phyloP scores from a whole-genome alignment of 23 tunicate genomes.

The Aplidium turbinatum region DNA sequence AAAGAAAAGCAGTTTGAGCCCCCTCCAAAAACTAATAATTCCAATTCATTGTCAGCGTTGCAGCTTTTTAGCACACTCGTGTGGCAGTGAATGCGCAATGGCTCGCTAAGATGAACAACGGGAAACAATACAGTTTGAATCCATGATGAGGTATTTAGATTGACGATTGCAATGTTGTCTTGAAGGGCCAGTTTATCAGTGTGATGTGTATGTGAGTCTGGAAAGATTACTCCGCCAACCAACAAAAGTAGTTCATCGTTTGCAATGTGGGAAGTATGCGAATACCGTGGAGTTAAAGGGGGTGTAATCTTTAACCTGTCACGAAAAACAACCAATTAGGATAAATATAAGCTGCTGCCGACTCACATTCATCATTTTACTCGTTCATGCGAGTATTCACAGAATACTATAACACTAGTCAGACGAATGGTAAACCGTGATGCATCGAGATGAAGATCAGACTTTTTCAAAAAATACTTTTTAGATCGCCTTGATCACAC shows the following conservation, averaged over 20 bases:
- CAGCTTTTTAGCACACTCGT: slow-evolving; percentile 6
- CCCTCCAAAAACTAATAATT: slow-evolving; percentile 61
- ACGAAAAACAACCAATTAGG: neutral
- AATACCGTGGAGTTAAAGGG: slow-evolving; percentile 36
- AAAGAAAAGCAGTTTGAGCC: slow-evolving; percentile 93
- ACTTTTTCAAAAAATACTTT: too few species aligned
- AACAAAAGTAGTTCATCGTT: slow-evolving; percentile 27
- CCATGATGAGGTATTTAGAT: slow-evolving; percentile 30
- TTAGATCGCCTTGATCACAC: too few species aligned
- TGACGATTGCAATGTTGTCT: slow-evolving; percentile 37
- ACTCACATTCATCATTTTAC: too few species aligned
- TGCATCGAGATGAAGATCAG: too few species aligned
- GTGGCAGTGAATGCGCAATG: slow-evolving; percentile 54
- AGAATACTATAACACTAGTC: too few species aligned
- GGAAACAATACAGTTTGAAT: slow-evolving; percentile 15
- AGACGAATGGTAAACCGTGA: too few species aligned
- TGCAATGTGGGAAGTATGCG: slow-evolving; percentile 57
- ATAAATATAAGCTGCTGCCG: neutral
- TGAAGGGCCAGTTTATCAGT: neutral
- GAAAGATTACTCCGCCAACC: slow-evolving; percentile 72
- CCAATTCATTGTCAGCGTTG: neutral
- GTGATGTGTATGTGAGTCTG: neutral
- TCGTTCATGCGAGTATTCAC: too few species aligned
- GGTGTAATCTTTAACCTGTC: slow-evolving; percentile 37
- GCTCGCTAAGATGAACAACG: neutral